Base-by-base conservation (phyloP, 2,888 invertebrate genomes). In the Villa cingulata region DNA sequence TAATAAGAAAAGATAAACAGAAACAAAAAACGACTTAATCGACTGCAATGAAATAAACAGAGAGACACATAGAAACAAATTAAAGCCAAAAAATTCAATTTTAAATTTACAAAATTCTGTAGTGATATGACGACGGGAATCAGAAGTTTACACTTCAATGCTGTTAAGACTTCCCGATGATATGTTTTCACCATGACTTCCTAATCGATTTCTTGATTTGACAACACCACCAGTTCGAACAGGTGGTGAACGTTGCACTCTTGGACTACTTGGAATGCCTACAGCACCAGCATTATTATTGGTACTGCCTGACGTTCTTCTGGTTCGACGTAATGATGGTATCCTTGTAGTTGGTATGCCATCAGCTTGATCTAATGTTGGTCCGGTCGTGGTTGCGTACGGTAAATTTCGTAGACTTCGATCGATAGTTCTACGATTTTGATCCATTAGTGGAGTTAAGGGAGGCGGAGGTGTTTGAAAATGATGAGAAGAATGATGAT, bases 131-230 rank as follows among this genome's bases (percentile, higher is more conserved):
- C 23, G 23, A 6, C 23, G 7, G 7, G 7, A 6, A 7, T 23
- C 7, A 7, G 7, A 23, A 23, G 14, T 41, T 47, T 52, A 55
- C 3, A 70, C 70, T 58, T 70, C 70, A 64, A 70, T 70, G 64
- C 70, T 70, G 63, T 70, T 70, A 37, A 70, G 60, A 57, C 69
- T 70, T 50, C 69, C 69, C 44, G 68, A 68, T 12, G 70, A 70
- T 50, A 70, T 67, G 54, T 69, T 69, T 54, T 69, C 68, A 52
- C 64, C 63, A 55, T 68, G 68, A 55, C 67, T 69, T 55, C 69
- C 68, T 42, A 69, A 57, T 4, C 68, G 65, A 40, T 63, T 63
- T 17, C 67, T 62, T 53, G 67, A 65, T 49, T 65, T 65, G 52
- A 63, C 58, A n/a, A 42, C 49, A 20, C 50, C 46, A 10, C 48